phyloP scores from a whole-genome alignment of 1,140 invertebrate genomes.

The Rhynchophorus ferrugineus region DNA sequence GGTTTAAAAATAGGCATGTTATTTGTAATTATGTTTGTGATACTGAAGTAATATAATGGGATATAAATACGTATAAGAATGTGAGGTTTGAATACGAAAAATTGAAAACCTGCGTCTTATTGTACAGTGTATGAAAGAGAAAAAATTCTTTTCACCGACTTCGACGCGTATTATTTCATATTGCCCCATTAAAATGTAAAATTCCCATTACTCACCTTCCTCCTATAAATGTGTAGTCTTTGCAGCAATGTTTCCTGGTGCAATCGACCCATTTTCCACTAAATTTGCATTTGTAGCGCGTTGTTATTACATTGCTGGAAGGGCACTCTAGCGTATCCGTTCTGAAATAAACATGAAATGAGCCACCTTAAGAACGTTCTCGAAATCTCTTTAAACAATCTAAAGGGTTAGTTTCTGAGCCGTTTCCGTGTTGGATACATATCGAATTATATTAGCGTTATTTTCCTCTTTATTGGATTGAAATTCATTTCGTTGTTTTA shows the following conservation, averaged over 20 bases:
- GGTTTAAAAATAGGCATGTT: too few relatives aligned
- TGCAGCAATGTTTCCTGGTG: conserved; percentile 46
- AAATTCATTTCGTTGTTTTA: too few relatives aligned
- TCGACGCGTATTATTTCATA: too few relatives aligned
- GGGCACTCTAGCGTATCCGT: conserved; percentile 45
- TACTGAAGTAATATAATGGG: too few relatives aligned
- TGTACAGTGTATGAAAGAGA: too few relatives aligned
- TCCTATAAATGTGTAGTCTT: conserved; percentile 47
- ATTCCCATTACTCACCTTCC: conserved; percentile 37
- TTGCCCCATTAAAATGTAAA: too few relatives aligned
- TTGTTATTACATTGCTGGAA: conserved; percentile 47
- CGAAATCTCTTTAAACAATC: background rate
- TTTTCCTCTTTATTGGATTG: too few relatives aligned
- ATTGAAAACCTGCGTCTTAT: too few relatives aligned
- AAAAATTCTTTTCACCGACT: too few relatives aligned
- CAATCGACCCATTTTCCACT: conserved; percentile 47
- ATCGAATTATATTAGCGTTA: background rate
- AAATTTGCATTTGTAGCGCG: conserved; percentile 48
- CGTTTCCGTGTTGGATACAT: background rate
- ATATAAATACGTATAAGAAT: too few relatives aligned
- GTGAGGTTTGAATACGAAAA: too few relatives aligned
- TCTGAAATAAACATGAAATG: conserved; percentile 30
- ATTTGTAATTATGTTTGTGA: too few relatives aligned
- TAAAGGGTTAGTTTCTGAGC: background rate
- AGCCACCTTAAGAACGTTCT: background rate